These are phyloP conservation scores for Drosophila sechellia DNA, from an alignment of 1,140 invertebrate genomes.

Conservation along the genomic window DNA sequence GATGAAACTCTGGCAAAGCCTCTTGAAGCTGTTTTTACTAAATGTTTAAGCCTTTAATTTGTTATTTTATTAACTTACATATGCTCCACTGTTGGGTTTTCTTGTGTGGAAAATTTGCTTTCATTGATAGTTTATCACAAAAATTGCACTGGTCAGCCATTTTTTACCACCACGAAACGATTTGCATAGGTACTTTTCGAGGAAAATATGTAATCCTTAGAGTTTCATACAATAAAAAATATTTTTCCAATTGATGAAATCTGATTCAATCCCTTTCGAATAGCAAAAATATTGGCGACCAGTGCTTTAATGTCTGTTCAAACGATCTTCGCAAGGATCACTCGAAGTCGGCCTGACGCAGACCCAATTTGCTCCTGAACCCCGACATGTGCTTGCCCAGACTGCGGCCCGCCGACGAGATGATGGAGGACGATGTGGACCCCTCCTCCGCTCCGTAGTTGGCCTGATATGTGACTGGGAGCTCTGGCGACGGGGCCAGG, in stretches of 20 bases:
- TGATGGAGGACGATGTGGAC: conserved; percentile 31
- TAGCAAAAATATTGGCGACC: conserved; percentile 10
- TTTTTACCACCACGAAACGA: background rate
- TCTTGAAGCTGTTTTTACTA: conserved; percentile 50
- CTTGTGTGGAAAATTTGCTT: conserved; percentile 48
- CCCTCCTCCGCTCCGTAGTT: conserved; percentile 57
- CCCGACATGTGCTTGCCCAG: conserved; percentile 83
- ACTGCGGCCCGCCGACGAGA: conserved; percentile 65
- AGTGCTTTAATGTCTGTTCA: conserved; percentile 26
- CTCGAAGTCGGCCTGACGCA: conserved; percentile 66
- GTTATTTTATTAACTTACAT: conserved; percentile 14
- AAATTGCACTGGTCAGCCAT: conserved; percentile 43
- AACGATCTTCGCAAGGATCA: conserved; percentile 40
- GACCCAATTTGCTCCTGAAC: conserved; percentile 82
- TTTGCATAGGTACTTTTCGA: no score
- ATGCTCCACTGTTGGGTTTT: conserved; percentile 7
- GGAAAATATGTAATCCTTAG: no score
- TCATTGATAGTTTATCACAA: conserved; percentile 80
- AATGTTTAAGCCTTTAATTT: conserved; percentile 62
- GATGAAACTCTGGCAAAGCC: conserved; percentile 74
- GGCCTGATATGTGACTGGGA: conserved; percentile 80
- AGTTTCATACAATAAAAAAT: no score
- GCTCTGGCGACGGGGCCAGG: conserved; percentile 86
- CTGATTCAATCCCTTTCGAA: background rate
- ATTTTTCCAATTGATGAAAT: no score